phyloP scores from a whole-genome alignment of 2,888 invertebrate genomes.

The Drosophila antonietae region DNA sequence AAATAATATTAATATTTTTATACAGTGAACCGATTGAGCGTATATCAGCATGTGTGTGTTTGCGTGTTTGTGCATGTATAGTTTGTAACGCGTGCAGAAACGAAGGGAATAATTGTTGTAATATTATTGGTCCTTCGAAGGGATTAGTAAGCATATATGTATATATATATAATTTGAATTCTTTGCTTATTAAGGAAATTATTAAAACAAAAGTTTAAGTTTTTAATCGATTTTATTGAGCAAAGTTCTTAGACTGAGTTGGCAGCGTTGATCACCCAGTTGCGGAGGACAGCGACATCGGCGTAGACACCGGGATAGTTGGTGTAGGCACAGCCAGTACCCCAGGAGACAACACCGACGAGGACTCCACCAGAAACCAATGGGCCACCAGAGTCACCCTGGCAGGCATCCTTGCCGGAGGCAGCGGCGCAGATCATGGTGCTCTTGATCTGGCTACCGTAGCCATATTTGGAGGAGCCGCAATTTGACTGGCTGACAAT shows the following conservation, averaged over 20 bases:
- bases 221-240: neutral
- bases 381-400: constrained; percentile 81
- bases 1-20: too few relatives aligned
- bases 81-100: too few relatives aligned
- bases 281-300: constrained; percentile 51
- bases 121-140: too few relatives aligned
- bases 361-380: constrained; percentile 52
- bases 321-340: constrained; percentile 64
- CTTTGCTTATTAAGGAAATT: too few relatives aligned
- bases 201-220: neutral
- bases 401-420: constrained; percentile 63
- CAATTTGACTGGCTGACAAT: constrained; percentile 84
- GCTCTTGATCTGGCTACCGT: constrained; percentile 43
- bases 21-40: too few relatives aligned
- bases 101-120: too few relatives aligned
- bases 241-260: constrained; percentile 27
- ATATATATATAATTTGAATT: too few relatives aligned
- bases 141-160: too few relatives aligned
- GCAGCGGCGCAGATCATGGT: constrained; percentile 70
- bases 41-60: too few relatives aligned
- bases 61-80: too few relatives aligned
- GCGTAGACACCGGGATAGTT: constrained; percentile 68
- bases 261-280: constrained; percentile 48
- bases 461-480: constrained; percentile 81
- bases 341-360: constrained; percentile 79